phyloP scores from a whole-genome alignment of 2,797 vertebrate species.

The Sebastes jordani region DNA sequence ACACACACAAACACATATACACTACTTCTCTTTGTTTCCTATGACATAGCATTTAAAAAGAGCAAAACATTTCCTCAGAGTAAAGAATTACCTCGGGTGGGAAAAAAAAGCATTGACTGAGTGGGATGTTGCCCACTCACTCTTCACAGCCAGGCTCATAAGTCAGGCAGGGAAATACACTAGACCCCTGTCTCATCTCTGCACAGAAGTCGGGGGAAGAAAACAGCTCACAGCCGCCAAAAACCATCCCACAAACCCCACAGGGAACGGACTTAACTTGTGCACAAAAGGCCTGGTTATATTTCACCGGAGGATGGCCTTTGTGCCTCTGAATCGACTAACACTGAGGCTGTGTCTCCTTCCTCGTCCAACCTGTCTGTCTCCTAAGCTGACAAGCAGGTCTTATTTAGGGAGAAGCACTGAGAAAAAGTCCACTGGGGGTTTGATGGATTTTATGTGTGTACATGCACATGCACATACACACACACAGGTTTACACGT shows the following conservation, averaged over 20 bases:
- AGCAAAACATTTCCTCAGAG: constrained; percentile 25
- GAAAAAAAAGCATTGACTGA: constrained; percentile 3
- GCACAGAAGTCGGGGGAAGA: constrained; percentile 52
- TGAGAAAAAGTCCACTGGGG: constrained; percentile 44
- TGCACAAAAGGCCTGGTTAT: constrained; percentile 77
- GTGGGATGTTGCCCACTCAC: constrained; percentile 16
- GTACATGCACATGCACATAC: constrained; percentile 43
- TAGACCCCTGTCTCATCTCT: constrained; percentile 65
- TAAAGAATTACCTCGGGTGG: constrained; percentile 13
- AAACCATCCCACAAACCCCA: constrained; percentile 64
- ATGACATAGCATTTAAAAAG: not conserved
- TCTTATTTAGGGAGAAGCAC: constrained; percentile 70
- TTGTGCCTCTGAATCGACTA: constrained; percentile 63
- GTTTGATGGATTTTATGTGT: constrained; percentile 51
- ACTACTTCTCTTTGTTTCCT: constrained; percentile 19
- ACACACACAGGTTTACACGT: constrained; percentile 56
- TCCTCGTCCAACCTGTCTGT: constrained; percentile 64
- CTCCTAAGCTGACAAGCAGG: constrained; percentile 73
- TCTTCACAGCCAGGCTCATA: constrained; percentile 44
- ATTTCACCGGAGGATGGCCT: constrained; percentile 75
- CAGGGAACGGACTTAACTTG: constrained; percentile 70
- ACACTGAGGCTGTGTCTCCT: constrained; percentile 70
- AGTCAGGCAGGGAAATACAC: constrained; percentile 58
- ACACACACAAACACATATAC: not conserved
- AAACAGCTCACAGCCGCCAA: constrained; percentile 59